Base-by-base conservation (phyloP, 1,140 invertebrate genomes). In the Bombus pascuorum region DNA sequence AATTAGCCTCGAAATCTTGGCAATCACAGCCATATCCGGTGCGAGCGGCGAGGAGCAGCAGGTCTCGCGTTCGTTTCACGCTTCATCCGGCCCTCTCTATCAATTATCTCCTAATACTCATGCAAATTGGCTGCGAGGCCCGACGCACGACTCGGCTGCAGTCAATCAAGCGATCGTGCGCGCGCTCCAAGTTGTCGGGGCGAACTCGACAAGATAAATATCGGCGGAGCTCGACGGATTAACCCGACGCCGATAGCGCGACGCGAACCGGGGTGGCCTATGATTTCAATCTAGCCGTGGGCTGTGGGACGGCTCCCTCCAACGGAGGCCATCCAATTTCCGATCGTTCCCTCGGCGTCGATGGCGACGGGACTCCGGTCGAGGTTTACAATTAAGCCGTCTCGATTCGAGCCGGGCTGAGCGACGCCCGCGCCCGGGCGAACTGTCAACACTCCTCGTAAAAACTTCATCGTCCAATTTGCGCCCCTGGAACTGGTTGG, bases 321-420 rank as follows among this genome's bases (percentile, higher is more conserved):
- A 71, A 79, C 71, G 87, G 85, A 87, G 85, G 81, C 81, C 87
- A 83, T 89, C 88, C 88, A 89, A 90, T 89, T 90, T 90, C 89
- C 89, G 89, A 90, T 90, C 82, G 89, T 84, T 34, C 88, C 87
- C 87, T 71, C 53, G 39, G 79, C 84, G 72, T 75, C 62, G 88
- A 86, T 86, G 88, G 65, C 87, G 80, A 85, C 88, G 76, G 81
- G 83, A 81, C 81, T 79, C 84, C 77, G 75, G 57, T 70, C 88
- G 79, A 83, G 85, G 81, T 89, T 89, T 81, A 89, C 89, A 89
- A 89, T 90, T 90, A 90, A 90, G 81, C 78, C 73, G 68, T 89
- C 79, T 81, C 85, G 83, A 32, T 78, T 62, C 73, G 72, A 47
- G 86, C 77, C 59, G 59, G 62, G 68, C 81, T 70, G 37, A 73